phyloP scores from a whole-genome alignment of 1,140 invertebrate genomes.

The Metaphire vulgaris region DNA sequence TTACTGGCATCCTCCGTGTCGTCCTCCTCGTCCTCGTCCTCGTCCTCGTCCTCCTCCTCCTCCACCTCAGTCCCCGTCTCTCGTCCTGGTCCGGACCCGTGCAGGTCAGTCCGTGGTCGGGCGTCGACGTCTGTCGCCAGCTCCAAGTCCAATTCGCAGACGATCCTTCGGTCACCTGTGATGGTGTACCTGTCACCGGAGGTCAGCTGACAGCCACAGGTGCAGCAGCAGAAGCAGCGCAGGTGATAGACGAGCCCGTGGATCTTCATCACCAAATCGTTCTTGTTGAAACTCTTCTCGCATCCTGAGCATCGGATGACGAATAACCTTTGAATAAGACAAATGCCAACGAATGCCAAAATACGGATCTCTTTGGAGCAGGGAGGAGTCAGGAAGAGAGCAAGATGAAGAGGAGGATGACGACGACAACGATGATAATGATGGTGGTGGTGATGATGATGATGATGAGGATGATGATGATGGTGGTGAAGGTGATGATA shows the following conservation, averaged over 20 bases:
- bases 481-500: too few species aligned
- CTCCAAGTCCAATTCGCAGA: constrained; percentile 95
- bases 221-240: constrained; percentile 91
- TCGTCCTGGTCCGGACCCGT: too few species aligned
- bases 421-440: too few species aligned
- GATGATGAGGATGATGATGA: too few species aligned
- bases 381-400: too few species aligned
- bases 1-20: neutral
- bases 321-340: constrained; percentile 45
- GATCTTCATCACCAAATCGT: constrained; percentile 95
- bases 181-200: constrained; percentile 94
- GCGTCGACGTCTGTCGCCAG: neutral
- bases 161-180: constrained; percentile 81
- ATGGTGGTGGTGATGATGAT: too few species aligned
- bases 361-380: too few species aligned
- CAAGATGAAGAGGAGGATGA: too few species aligned
- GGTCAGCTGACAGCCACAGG: constrained; percentile 80
- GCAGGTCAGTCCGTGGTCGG: too few species aligned
- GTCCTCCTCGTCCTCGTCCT: neutral
- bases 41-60: neutral
- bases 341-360: too few species aligned
- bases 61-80: too few species aligned
- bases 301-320: constrained; percentile 63
- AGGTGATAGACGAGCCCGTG: constrained; percentile 96
- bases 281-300: constrained; percentile 82